Evolutionary conservation across 2,797 vertebrate genomes (phyloP), one percentile per base, ranked within the genome.

Genomic region (Xiphophorus birchmanni): DNA sequence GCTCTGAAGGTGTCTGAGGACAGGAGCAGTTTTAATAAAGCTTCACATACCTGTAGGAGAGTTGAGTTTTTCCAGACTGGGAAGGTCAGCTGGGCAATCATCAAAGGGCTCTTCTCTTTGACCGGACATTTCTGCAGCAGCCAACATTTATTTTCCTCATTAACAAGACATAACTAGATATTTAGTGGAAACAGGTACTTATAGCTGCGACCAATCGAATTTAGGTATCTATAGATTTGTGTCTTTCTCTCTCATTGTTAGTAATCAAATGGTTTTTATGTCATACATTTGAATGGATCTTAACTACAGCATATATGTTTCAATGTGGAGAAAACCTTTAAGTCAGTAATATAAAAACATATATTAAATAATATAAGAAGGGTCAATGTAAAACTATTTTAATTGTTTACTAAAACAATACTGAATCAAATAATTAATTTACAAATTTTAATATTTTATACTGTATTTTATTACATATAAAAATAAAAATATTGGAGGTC

Each of bases 11-110:
- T 84, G 82, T 44, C 79, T 73, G 80, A 85, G 86, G 87, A 86
- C 80, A 89, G 82, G 82, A 83, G 89, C 63, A n/a, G 73, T 23
- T 26, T 5, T 74, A 80, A 86, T 87, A 60, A 85, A 88, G 80
- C 73, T 73, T n/a, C 42, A 45, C 71, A 26, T 84, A 94, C 94
- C 94, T 89, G 87, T 83, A 52, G 93, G 93, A 81, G 93, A 93
- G 56, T 93, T 86, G 3, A 91, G 85, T 67, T 83, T 86, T 69
- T 95, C 90, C 83, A 95, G 91, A 80, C 82, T 52, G 54, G 95
- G 95, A 40, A 94, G 86, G 87, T 94, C 94, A 73, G 82, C 32
- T 0, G 87, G 77, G 78, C 87, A 78, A 69, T 88, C 87, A 32
- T 84, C 87, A 9, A 56, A 21, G 5, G 21, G 71, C 69, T 86